phyloP scores from a whole-genome alignment of 2,113 vertebrate genomes.

The Amphilophus citrinellus region DNA sequence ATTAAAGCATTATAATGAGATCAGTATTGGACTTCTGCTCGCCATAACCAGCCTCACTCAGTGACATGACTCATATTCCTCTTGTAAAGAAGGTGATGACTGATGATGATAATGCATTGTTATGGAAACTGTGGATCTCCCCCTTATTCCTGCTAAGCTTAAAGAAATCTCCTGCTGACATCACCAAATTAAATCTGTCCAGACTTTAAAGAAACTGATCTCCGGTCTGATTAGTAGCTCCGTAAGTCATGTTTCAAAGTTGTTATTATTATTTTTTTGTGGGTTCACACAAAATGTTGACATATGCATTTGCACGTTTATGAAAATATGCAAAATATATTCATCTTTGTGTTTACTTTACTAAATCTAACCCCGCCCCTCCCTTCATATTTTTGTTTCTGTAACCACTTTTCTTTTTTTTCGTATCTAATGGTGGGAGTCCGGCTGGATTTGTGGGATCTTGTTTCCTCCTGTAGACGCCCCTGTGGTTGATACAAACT shows the following conservation, averaged over 20 bases:
- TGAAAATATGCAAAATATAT: fast-evolving
- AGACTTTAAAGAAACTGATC: background rate
- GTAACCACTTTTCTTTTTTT: background rate
- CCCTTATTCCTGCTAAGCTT: background rate
- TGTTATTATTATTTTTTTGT: background rate
- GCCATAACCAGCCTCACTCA: too few species aligned
- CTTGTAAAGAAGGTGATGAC: too few species aligned
- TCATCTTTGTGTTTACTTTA: background rate
- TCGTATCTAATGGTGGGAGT: background rate
- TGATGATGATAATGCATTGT: background rate
- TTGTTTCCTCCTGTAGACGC: background rate
- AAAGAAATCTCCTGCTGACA: background rate
- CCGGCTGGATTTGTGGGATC: background rate
- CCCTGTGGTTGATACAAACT: background rate
- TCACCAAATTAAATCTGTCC: background rate
- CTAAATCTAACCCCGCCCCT: background rate
- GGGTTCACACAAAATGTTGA: background rate
- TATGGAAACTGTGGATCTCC: background rate
- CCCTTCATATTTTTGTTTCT: background rate
- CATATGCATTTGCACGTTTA: background rate
- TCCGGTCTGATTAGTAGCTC: background rate
- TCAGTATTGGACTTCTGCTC: too few species aligned
- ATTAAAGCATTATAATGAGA: background rate
- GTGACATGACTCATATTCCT: too few species aligned
- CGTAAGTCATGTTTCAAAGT: background rate